Evolutionary conservation across 2,888 invertebrate species (phyloP).

Genomic region (Orthosia incerta): DNA sequence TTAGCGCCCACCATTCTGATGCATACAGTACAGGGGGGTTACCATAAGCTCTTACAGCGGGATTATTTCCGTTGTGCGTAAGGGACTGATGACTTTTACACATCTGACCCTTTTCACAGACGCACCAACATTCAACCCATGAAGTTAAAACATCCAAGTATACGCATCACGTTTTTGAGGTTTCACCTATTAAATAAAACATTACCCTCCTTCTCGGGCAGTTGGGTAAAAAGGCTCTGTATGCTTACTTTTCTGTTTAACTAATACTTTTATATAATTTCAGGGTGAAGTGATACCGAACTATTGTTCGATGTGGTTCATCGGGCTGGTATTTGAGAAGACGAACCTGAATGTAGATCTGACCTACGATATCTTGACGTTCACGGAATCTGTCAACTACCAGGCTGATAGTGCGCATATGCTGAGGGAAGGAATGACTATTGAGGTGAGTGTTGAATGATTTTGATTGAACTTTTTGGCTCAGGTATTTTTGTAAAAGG

Average conservation of each 20-base stretch:
- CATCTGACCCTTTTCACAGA: too few relatives aligned
- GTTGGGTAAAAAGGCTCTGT: neutral
- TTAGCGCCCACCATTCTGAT: too few relatives aligned
- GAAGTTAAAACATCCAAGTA: neutral
- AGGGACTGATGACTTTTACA: too few relatives aligned
- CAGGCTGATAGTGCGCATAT: constrained; percentile 94
- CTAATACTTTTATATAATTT: constrained; percentile 26
- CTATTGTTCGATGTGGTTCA: constrained; percentile 98
- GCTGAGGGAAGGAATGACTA: constrained; percentile 93
- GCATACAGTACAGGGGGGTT: too few relatives aligned
- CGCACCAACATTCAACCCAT: too few relatives aligned
- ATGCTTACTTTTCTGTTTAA: neutral
- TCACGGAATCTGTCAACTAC: constrained; percentile 96
- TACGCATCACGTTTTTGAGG: neutral
- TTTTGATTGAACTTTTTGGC: neutral
- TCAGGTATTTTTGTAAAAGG: too few relatives aligned
- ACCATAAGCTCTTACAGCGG: too few relatives aligned
- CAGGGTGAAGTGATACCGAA: constrained; percentile 87
- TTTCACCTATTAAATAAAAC: neutral
- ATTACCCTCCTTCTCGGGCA: neutral
- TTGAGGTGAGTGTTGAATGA: constrained; percentile 87
- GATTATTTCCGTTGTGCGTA: too few relatives aligned
- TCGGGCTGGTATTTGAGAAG: constrained; percentile 98
- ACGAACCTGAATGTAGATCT: constrained; percentile 97
- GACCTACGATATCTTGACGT: constrained; percentile 97